Evolutionary conservation across 35 echinoderm and acorn worm species (phyloP), one percentile per base, ranked within the genome.

Genomic region (Apostichopus japonicus): DNA sequence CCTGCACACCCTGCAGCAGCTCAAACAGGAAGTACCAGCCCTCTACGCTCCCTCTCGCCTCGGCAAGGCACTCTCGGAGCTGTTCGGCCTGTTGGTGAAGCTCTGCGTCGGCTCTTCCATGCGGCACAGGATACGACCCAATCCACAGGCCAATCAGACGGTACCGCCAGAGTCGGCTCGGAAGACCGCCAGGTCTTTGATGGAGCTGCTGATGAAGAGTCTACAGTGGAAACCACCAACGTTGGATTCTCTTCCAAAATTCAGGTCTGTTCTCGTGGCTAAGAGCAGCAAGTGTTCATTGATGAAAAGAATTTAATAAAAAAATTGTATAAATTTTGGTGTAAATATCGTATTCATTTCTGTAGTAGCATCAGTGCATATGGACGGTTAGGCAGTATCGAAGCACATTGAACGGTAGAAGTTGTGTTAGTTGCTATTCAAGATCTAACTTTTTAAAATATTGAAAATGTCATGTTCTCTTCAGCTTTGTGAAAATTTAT

Each of bases 51-150:
- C 97, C 10, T 99, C 97, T 16, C 87, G 97, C 21, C 95, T 99
- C 1, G 97, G 97, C 52, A 93, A 94, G 54, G 97, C 95, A 11
- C 90, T 99, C 5, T 96, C 97, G 10, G 97, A 99, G 83, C 79
- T 99, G 21, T 99, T 99, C 92, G 97, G 97, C 21, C 80, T 99
- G 10, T 80, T 99, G 33, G 97, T 99, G 8, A 99, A 99, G 90
- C 86, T 99, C 53, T 96, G 97, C 56, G 97, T 99, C 7, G 97
- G 97, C 23, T 99, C 97, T 1, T 94, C 97, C 14, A 95, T 96
- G 21, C 91, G 97, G 77, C 97, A 99, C 62, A 77, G 97, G 24
- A 92, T 94, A 56, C 70, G 97, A 22, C 97, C 96, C 58, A 95
- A 99, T 58, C 93, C 94, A 10, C 97, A 96, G 79, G 84, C 97